Percentiles rank a stretch among this genome's conserved stretches.
These are phyloP conservation scores for Punctoribates punctum DNA, from an alignment of 2,888 invertebrate genomes.

Conservation along the genomic window DNA sequence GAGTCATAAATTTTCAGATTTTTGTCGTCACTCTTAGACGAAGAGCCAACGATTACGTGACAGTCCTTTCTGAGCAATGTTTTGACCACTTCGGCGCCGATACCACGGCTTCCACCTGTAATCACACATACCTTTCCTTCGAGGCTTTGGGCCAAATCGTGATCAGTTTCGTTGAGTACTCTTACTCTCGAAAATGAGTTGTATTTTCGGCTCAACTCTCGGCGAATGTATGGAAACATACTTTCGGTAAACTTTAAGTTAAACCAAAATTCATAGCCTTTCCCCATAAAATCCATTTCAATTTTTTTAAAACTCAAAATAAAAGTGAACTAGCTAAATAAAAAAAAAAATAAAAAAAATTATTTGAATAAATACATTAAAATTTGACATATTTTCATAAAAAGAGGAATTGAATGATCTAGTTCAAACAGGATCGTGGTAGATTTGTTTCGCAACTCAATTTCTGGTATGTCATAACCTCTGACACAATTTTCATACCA, in stretches of 20 bases:
- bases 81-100: constrained; percentile 71
- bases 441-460: too few species aligned
- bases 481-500: too few species aligned
- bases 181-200: neutral
- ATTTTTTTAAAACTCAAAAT: too few species aligned
- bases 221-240: neutral
- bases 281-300: too few species aligned
- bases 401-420: too few species aligned
- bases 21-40: constrained; percentile 48
- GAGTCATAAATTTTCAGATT: neutral
- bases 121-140: constrained; percentile 70
- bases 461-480: too few species aligned
- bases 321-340: too few species aligned
- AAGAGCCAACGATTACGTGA: constrained; percentile 55
- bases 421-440: too few species aligned
- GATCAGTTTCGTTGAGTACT: constrained; percentile 17
- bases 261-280: neutral
- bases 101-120: constrained; percentile 81
- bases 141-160: constrained; percentile 22
- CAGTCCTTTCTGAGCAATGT: constrained; percentile 72
- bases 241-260: neutral
- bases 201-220: constrained; percentile 29
- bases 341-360: too few species aligned
- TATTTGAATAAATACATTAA: too few species aligned
- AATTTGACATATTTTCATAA: too few species aligned